These are phyloP conservation scores for Agapornis roseicollis DNA, from an alignment of 2,113 vertebrate species.

Conservation along the genomic window DNA sequence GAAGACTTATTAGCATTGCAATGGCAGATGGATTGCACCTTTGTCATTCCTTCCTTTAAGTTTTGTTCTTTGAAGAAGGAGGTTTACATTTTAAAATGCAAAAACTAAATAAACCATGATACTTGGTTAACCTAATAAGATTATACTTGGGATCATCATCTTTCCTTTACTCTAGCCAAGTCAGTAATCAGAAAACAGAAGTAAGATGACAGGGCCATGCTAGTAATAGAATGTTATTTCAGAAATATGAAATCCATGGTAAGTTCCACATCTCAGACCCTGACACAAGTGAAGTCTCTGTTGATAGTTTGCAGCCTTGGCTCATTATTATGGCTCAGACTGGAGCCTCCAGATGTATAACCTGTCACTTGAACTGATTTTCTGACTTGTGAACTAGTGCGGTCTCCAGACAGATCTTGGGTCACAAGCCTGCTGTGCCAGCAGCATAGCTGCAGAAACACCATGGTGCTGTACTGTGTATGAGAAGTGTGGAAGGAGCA, in stretches of 20 bases:
- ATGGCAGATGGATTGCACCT: not conserved
- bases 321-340: not conserved
- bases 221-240: not conserved
- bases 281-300: not conserved
- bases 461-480: not conserved
- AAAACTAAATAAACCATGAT: not conserved
- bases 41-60: not conserved
- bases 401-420: not conserved
- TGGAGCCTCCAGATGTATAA: not conserved
- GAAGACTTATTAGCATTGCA: slow-evolving; percentile 23
- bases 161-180: not conserved
- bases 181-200: not conserved
- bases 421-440: not conserved
- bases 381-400: not conserved
- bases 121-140: not conserved
- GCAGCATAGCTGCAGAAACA: not conserved
- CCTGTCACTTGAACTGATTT: not conserved
- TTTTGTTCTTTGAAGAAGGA: not conserved
- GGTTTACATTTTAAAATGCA: not conserved
- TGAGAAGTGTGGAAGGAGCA: not conserved
- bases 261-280: not conserved
- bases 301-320: fast-evolving
- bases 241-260: not conserved
- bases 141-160: not conserved
- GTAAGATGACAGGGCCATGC: fast-evolving